Evolutionary conservation across 2,888 invertebrate genomes (phyloP).

Genomic region (Phytoseiulus persimilis): DNA sequence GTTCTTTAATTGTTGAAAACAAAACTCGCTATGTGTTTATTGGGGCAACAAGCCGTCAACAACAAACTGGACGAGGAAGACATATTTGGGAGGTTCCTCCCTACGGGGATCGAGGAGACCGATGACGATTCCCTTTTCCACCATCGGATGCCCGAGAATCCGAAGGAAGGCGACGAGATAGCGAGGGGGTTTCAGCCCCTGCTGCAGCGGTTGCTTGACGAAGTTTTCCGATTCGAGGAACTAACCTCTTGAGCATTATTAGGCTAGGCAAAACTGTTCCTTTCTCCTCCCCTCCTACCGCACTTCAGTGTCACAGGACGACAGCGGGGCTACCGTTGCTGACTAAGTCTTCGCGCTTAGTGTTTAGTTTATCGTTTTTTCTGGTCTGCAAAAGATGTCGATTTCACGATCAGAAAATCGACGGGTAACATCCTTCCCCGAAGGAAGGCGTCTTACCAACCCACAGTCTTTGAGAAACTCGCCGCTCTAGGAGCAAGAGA

Average conservation of each 20-base stretch:
- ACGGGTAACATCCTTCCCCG: slow-evolving; percentile 9
- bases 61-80: neutral
- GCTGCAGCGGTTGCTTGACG: neutral
- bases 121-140: neutral
- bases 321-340: neutral
- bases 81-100: neutral
- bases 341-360: neutral
- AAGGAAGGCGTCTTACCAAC: neutral
- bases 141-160: neutral
- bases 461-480: neutral
- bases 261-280: neutral
- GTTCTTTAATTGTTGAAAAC: neutral
- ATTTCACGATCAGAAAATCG: neutral
- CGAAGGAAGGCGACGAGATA: no score
- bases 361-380: neutral
- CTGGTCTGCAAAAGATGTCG: slow-evolving; percentile 7
- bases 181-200: neutral
- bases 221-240: neutral
- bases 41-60: neutral
- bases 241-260: neutral
- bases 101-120: no score
- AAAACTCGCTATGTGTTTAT: neutral
- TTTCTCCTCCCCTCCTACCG: neutral
- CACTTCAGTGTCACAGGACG: neutral
- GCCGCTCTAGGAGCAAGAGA: neutral